Base-by-base conservation (phyloP, 2,797 vertebrate species). In the Brotula barbata region DNA sequence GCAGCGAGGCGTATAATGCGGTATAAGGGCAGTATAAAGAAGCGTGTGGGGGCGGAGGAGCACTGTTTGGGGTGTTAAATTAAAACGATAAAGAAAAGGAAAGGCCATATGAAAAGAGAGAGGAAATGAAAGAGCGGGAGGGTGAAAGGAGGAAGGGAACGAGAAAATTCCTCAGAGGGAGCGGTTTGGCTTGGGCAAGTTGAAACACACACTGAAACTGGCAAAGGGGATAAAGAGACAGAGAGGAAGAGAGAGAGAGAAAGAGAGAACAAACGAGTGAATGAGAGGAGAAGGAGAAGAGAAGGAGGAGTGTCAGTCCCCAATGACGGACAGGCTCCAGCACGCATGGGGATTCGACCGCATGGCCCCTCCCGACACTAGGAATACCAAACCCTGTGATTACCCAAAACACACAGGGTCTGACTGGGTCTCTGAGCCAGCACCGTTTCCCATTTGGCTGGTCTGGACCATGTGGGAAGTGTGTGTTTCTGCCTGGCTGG, bases 351-450 rank as follows among this genome's bases (percentile, higher is more conserved):
- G 88, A 91, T 92, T 92, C 87, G 64, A 91, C 91, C 89, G 68
- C 89, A 90, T 75, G 83, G 85, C 87, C 85, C 90, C 91, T 92
- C 89, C 89, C 81, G 67, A 78, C 37, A 20, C 89, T 84, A 81
- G 66, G 83, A 89, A 88, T 81, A 89, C 85, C 81, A 84, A 90
- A 91, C 86, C 89, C 89, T 92, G 87, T 90, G 87, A 92, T 92
- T 92, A 93, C 85, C 83, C 87, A 82, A 83, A 88, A 89, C 84
- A 87, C 80, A 87, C 65, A 52, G 80, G 84, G 76, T 77, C 82
- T 73, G 75, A 80, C 69, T 65, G 68, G 78, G 73, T 78, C 78
- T 68, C 61, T 7, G 84, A 78, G 77, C 78, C 76, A 71, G 82
- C 66, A 21, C 62, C 2, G 58, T 64, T 80, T 79, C 83, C 79